Conservation (phyloP, 2,113 vertebrate species). For the Gavia stellata region DNA sequence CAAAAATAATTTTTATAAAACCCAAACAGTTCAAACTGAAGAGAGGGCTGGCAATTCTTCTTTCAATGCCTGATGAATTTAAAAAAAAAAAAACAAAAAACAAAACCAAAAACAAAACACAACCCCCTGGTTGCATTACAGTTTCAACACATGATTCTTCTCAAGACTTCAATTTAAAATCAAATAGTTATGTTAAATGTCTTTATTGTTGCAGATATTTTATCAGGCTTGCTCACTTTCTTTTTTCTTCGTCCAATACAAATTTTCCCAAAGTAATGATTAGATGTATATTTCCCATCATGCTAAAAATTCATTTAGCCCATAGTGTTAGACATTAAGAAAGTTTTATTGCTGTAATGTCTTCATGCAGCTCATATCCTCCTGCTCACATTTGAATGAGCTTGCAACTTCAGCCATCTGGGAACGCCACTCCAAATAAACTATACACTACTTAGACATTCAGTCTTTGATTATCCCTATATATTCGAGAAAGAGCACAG, state of each 20-base stretch:
- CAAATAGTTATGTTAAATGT: neutral
- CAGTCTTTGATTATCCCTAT: neutral
- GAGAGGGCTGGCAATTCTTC: neutral
- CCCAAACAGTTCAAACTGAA: neutral
- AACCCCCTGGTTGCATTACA: neutral
- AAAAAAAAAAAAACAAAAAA: neutral
- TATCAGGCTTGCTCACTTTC: neutral
- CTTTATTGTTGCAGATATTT: slow-evolving; percentile 19
- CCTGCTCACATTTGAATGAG: slow-evolving; percentile 1
- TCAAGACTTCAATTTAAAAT: neutral
- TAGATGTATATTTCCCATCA: slow-evolving; percentile 41
- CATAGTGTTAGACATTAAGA: neutral
- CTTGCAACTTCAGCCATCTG: slow-evolving; percentile 2
- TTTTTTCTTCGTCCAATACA: neutral
- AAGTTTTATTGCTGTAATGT: neutral
- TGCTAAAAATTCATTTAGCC: slow-evolving; percentile 23
- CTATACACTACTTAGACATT: neutral
- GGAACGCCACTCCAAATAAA: neutral
- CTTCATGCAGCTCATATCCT: neutral
- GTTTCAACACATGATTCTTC: neutral
- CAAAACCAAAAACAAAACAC: no score
- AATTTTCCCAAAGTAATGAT: neutral
- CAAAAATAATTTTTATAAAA: neutral
- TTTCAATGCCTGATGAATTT: neutral
- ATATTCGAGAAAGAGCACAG: neutral